These are phyloP conservation scores for Microhierax caerulescens DNA, from an alignment of 2,797 vertebrate genomes.

Conservation along the genomic window DNA sequence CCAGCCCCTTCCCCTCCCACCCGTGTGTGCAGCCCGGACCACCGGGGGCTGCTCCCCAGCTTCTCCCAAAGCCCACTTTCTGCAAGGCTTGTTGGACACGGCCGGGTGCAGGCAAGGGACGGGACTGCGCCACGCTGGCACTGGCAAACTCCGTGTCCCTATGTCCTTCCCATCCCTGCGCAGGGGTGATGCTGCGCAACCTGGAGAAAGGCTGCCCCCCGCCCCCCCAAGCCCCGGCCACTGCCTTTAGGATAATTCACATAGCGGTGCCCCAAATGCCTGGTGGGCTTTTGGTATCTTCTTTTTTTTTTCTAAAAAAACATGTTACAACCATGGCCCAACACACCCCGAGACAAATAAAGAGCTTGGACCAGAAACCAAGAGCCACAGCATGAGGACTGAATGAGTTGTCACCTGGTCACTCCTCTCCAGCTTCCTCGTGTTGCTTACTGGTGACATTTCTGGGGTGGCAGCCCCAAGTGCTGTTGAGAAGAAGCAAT, in stretches of 20 bases:
- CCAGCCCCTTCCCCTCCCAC: neutral
- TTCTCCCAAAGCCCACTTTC: neutral
- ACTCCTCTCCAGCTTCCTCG: neutral
- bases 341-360: slow-evolving; percentile 47
- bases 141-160: fast-evolving
- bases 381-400: neutral
- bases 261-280: neutral
- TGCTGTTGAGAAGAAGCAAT: fast-evolving
- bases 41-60: neutral
- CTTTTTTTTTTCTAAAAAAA: neutral
- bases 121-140: neutral
- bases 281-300: neutral
- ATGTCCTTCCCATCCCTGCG: neutral
- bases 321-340: neutral
- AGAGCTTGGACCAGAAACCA: slow-evolving; percentile 42
- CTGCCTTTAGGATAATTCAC: slow-evolving; percentile 25
- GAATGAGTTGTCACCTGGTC: fast-evolving
- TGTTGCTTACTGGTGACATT: neutral
- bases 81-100: neutral
- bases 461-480: neutral
- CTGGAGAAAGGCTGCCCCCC: neutral
- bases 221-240: neutral
- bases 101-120: neutral
- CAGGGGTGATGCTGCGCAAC: neutral
- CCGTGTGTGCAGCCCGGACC: neutral